Evolutionary conservation across 2,888 invertebrate species (phyloP).

Genomic region (Altica lythri): DNA sequence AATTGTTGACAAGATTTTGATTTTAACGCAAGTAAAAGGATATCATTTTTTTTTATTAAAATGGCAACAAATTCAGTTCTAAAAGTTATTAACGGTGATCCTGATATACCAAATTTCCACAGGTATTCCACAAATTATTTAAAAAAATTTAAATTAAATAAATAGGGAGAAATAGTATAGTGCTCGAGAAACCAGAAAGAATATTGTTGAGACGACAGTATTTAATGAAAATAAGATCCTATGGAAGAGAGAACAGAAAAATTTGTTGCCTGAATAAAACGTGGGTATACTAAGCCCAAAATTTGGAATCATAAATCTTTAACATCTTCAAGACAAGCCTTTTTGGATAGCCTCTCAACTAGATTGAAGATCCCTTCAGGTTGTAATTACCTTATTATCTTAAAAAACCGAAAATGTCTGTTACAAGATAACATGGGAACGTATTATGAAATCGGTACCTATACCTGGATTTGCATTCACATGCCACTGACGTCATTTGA

Average conservation of each 20-base stretch:
- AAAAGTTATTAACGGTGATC: constrained; percentile 23
- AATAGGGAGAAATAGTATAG: constrained; percentile 25
- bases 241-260: constrained; percentile 25
- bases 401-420: no score
- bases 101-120: constrained; percentile 25
- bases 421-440: no score
- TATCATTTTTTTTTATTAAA: constrained; percentile 19
- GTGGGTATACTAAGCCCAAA: constrained; percentile 28
- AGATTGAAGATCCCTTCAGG: constrained; percentile 32
- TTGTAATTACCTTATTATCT: no score
- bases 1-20: not conserved
- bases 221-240: constrained; percentile 28
- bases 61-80: constrained; percentile 14
- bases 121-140: constrained; percentile 24
- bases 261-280: constrained; percentile 38
- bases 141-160: constrained; percentile 23
- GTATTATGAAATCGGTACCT: no score
- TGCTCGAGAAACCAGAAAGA: constrained; percentile 32
- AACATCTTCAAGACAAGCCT: constrained; percentile 20
- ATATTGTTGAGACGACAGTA: constrained; percentile 28
- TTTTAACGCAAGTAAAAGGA: not conserved
- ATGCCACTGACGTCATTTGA: no score
- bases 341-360: constrained; percentile 28
- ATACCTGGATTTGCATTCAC: no score
- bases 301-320: constrained; percentile 15